Evolutionary conservation across 2,113 vertebrate species (phyloP).

Genomic region (Mixornis gularis): DNA sequence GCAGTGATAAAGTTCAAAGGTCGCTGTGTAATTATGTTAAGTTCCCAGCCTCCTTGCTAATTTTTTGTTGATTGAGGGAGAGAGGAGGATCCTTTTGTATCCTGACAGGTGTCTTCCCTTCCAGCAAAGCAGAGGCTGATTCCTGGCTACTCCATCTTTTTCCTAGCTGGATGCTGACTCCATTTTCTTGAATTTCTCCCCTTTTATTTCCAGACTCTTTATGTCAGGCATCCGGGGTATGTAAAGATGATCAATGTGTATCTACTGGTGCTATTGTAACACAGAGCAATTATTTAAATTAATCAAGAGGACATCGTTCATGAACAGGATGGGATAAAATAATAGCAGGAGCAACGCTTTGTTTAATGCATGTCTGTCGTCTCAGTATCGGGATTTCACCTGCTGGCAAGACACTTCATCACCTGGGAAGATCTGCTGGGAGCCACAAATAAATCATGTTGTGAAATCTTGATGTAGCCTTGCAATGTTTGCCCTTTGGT

Average conservation of each 20-base stretch:
- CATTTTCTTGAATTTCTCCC: not conserved
- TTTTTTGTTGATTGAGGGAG: not conserved
- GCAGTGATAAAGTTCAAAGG: not conserved
- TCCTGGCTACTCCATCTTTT: not conserved
- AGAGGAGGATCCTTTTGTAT: not conserved
- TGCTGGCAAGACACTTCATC: not conserved
- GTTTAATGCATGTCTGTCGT: not conserved
- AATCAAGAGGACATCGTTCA: not conserved
- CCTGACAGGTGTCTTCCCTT: not conserved
- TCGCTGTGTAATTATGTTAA: not conserved
- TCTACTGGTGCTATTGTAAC: not conserved
- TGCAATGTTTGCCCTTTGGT: not conserved
- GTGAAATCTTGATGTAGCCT: not conserved
- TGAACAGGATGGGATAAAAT: not conserved
- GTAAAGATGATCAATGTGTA: not conserved
- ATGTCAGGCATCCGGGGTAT: not conserved
- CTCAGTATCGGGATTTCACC: not conserved
- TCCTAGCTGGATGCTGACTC: fast-evolving
- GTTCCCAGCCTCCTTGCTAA: not conserved
- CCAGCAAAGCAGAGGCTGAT: not conserved
- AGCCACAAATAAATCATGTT: not conserved
- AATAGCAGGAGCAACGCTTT: not conserved
- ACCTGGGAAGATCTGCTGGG: not conserved
- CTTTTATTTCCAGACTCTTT: not conserved
- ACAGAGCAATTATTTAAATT: not conserved